Conservation (phyloP, 2,888 invertebrate genomes). For the Cremastobaeus sp. region DNA sequence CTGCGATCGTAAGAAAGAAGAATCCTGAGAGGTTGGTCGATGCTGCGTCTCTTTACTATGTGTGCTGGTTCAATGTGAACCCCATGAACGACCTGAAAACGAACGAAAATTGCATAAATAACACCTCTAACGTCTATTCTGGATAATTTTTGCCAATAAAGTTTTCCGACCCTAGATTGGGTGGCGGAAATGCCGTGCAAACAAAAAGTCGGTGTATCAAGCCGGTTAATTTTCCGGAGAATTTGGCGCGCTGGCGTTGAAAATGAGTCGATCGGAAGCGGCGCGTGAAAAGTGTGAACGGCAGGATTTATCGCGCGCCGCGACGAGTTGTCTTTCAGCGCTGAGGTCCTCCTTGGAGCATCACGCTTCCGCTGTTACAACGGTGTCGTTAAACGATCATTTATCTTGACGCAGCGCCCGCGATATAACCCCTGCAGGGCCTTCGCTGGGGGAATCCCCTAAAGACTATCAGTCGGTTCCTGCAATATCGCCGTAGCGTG, state of each 20-base stretch:
- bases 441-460: slow-evolving; percentile 20
- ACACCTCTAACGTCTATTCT: no score
- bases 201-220: slow-evolving; percentile 4
- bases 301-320: slow-evolving; percentile 40
- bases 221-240: slow-evolving; percentile 42
- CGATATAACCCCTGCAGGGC: slow-evolving; percentile 32
- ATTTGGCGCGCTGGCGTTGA: slow-evolving; percentile 21
- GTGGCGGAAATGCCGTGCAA: no score
- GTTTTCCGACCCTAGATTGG: no score
- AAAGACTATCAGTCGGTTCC: slow-evolving; percentile 46
- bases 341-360: slow-evolving; percentile 51
- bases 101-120: not conserved
- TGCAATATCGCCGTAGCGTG: slow-evolving; percentile 26
- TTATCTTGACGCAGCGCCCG: slow-evolving; percentile 48
- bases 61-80: slow-evolving; percentile 90
- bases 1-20: slow-evolving; percentile 92
- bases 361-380: slow-evolving; percentile 47
- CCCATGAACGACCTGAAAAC: slow-evolving; percentile 86
- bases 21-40: slow-evolving; percentile 90
- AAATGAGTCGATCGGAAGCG: slow-evolving; percentile 22
- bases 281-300: slow-evolving; percentile 24
- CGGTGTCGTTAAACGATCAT: slow-evolving; percentile 58
- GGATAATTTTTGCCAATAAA: no score
- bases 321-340: slow-evolving; percentile 52
- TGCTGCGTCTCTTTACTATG: slow-evolving; percentile 87